Base-by-base conservation (phyloP, 2,797 vertebrate genomes). In the Zalophus californianus region DNA sequence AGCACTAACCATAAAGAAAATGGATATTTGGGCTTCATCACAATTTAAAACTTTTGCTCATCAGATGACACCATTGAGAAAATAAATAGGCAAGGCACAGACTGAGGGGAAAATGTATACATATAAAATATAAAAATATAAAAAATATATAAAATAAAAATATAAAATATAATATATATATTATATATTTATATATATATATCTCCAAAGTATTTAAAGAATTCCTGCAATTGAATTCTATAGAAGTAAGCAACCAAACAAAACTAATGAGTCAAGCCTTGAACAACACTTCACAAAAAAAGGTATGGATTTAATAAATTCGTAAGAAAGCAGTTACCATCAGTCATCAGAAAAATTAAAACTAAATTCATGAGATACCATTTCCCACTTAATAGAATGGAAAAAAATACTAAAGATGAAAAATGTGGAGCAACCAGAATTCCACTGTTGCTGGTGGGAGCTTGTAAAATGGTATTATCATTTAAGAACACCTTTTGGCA, bases 261-360 rank as follows among this genome's bases (percentile, higher is more conserved):
- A 77, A 88, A 90, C 21, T 72, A 96, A 78, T 73, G 44, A 21
- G 5, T 21, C 82, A 86, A 52, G n/a, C 78, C 48, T 91, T 91
- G 27, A 91, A 64, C 3, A 60, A 4, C 5, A 44, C 35, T 73
- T 91, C 50, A 56, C 23, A 89, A 68, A 50, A 52, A 90, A 68
- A 79, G 50, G 29, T 32, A 15, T 2, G 2, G 50, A 62, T 70
- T 60, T 52, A 80, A 80, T 80, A 89, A n/a, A 10, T 72, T 94
- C 11, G 44, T 48, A 66, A 94, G 54, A 91, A 97, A 93, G 38
- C 7, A 82, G 50, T 91, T 86, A 6, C 4, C 78, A 78, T 32
- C 27, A 38, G 10, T 91, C 70, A 92, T 75, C 35, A 90, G 32
- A 7, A 95, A 95, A 78, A 75, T 64, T 82, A 77, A 91, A 80